Evolutionary conservation across 1,140 invertebrate species (phyloP).

Genomic region (Aradophagus sp.): DNA sequence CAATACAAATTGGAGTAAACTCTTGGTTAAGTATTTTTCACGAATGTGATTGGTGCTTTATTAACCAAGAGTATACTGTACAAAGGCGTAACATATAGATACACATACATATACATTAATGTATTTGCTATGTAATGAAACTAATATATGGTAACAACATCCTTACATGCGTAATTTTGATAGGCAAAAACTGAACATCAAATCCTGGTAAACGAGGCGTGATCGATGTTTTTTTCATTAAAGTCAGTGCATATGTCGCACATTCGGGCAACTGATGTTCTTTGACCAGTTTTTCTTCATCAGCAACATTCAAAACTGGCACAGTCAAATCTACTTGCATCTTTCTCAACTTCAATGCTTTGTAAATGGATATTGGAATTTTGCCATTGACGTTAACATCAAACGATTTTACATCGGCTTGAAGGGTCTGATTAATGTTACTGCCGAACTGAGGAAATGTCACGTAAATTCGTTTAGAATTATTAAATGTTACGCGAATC

Average conservation of each 20-base stretch:
- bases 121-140: no score
- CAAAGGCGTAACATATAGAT: no score
- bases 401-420: conserved; percentile 40
- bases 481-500: conserved; percentile 5
- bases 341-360: conserved; percentile 84
- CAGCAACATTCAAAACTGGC: conserved; percentile 69
- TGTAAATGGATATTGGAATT: conserved; percentile 81
- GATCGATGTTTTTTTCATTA: no score
- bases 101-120: no score
- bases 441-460: conserved; percentile 11
- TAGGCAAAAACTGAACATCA: neutral
- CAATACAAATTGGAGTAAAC: no score
- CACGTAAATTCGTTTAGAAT: conserved; percentile 2
- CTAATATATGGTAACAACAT: no score
- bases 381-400: conserved; percentile 76
- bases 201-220: neutral
- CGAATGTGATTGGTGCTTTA: no score
- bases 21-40: no score
- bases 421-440: conserved; percentile 16
- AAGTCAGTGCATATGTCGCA: no score
- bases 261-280: conserved; percentile 1
- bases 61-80: no score
- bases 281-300: conserved; percentile 23
- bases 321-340: conserved; percentile 74
- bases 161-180: conserved; percentile 11